These are phyloP conservation scores for Zeugodacus cucurbitae DNA, from an alignment of 1,140 invertebrate genomes.

Conservation along the genomic window DNA sequence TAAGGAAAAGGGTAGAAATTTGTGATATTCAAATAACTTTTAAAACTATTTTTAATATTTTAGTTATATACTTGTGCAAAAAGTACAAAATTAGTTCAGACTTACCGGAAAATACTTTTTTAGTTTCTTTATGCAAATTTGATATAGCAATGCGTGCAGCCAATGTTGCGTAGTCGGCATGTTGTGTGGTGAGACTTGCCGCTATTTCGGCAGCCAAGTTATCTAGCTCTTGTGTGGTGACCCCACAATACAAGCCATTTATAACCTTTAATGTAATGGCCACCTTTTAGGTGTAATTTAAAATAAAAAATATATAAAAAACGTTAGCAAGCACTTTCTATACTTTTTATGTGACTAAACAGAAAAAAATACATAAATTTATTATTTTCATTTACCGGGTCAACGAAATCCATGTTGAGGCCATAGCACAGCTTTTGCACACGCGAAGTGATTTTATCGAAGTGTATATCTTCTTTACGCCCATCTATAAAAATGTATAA, in stretches of 20 bases:
- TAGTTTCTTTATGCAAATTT: conserved; percentile 97
- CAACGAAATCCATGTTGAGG: conserved; percentile 94
- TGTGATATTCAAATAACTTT: background rate
- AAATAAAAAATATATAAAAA: too few species aligned
- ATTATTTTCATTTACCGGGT: conserved; percentile 80
- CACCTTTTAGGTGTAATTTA: conserved; percentile 68
- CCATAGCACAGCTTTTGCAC: conserved; percentile 97
- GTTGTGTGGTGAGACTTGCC: conserved; percentile 94
- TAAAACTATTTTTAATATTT: too few species aligned
- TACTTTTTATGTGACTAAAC: background rate
- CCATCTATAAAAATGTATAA: conserved; percentile 71
- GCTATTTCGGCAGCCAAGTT: conserved; percentile 97
- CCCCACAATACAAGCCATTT: conserved; percentile 92
- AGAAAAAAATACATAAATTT: background rate
- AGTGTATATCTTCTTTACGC: conserved; percentile 91
- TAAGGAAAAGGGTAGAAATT: conserved; percentile 3
- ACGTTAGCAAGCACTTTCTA: background rate
- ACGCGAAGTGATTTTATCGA: conserved; percentile 97
- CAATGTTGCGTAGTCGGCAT: conserved; percentile 96
- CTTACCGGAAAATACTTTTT: conserved; percentile 87
- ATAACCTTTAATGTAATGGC: conserved; percentile 90
- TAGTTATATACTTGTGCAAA: background rate
- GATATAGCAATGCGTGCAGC: conserved; percentile 96
- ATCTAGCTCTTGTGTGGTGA: conserved; percentile 96
- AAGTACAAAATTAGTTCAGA: background rate